These are phyloP conservation scores for Amphipyra berbera DNA, from an alignment of 2,888 invertebrate genomes.

Conservation along the genomic window DNA sequence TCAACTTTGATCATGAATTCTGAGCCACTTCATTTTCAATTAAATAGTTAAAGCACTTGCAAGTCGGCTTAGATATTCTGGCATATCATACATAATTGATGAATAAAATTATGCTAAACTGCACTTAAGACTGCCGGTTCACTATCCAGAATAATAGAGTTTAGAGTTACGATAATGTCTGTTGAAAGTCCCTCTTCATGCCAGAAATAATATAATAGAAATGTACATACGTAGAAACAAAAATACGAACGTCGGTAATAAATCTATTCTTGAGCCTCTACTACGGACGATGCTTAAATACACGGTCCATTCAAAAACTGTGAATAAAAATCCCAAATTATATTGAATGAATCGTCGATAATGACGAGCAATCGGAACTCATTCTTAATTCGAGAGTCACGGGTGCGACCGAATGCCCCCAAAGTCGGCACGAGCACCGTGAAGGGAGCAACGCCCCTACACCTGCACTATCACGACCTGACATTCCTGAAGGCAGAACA, in stretches of 20 bases:
- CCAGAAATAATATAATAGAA: slow-evolving; percentile 17
- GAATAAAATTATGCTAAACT: slow-evolving; percentile 52
- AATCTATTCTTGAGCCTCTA: background rate
- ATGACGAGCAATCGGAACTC: slow-evolving; percentile 64
- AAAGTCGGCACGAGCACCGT: slow-evolving; percentile 68
- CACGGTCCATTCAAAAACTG: slow-evolving; percentile 27
- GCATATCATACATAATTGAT: slow-evolving; percentile 47
- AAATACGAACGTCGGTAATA: background rate
- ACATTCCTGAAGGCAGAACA: slow-evolving; percentile 72
- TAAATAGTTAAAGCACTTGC: slow-evolving; percentile 45
- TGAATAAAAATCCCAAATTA: slow-evolving; percentile 40
- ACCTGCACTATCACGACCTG: slow-evolving; percentile 81
- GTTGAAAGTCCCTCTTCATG: slow-evolving; percentile 7
- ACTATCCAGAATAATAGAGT: slow-evolving; percentile 23
- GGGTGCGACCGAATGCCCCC: slow-evolving; percentile 66
- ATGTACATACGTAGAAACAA: slow-evolving; percentile 3
- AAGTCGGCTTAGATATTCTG: slow-evolving; percentile 35
- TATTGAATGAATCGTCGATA: slow-evolving; percentile 44
- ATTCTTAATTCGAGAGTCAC: slow-evolving; percentile 75
- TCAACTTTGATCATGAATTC: slow-evolving; percentile 44
- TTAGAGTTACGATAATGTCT: slow-evolving; percentile 14
- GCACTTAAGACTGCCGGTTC: slow-evolving; percentile 34
- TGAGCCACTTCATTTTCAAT: slow-evolving; percentile 46
- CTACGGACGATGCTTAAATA: slow-evolving; percentile 22
- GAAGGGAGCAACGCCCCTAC: slow-evolving; percentile 80